Evolutionary conservation across 2,797 vertebrate genomes (phyloP).

Genomic region (Acanthurus lineatus): DNA sequence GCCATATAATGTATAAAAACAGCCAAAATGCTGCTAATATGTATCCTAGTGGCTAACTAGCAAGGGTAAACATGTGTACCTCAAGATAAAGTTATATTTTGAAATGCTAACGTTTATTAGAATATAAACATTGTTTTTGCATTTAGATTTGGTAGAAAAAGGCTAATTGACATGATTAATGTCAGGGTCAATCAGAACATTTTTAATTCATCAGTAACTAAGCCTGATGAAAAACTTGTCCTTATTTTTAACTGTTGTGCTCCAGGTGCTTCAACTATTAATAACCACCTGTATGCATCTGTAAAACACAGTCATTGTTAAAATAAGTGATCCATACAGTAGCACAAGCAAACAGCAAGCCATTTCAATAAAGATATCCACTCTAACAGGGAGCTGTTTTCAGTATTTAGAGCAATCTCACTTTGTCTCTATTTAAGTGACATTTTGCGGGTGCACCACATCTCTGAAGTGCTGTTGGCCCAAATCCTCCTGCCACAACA

Average conservation of each 20-base stretch:
- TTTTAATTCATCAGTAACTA: background rate
- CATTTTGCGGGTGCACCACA: background rate
- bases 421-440: constrained; percentile 1
- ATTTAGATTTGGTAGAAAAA: background rate
- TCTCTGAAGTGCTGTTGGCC: constrained; percentile 3
- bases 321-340: background rate
- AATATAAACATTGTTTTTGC: background rate
- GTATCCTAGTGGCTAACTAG: too few species aligned
- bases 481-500: background rate
- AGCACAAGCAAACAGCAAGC: background rate
- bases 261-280: background rate
- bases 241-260: background rate
- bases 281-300: background rate
- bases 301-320: background rate
- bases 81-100: too few species aligned
- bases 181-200: background rate
- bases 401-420: background rate
- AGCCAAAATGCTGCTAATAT: too few species aligned
- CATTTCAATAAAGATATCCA: background rate
- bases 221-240: background rate
- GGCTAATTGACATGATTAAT: background rate
- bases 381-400: constrained; percentile 12
- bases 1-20: too few species aligned
- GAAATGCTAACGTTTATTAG: too few species aligned
- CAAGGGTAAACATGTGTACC: too few species aligned